A percentile compares a stretch with the other conserved stretches of the same genome.
Evolutionary conservation across 2,113 vertebrate species (phyloP).

Genomic region (Bos indicus): DNA sequence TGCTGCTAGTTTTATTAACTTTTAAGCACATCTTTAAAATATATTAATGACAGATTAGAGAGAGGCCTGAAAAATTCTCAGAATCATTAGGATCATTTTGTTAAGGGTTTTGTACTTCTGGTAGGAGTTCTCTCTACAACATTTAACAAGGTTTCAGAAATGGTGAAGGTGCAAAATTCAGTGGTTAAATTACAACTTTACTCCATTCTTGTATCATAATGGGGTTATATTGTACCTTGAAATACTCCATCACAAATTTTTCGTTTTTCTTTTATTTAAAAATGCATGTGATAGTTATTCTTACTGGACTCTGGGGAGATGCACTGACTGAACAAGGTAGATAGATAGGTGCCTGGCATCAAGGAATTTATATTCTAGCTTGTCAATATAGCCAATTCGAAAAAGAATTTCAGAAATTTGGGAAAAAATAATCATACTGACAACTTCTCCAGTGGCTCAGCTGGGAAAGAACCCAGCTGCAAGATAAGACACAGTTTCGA

Average conservation of each 20-base stretch:
- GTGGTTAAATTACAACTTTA: background rate
- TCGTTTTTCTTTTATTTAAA: background rate
- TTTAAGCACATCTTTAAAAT: background rate
- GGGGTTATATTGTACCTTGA: background rate
- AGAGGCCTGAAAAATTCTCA: background rate
- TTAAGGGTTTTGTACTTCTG: background rate
- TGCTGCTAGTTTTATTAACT: background rate
- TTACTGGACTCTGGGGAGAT: background rate
- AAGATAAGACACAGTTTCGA: background rate
- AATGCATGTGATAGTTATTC: background rate
- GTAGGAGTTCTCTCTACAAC: background rate
- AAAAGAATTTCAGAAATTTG: background rate
- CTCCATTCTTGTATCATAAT: background rate
- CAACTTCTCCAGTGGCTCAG: background rate
- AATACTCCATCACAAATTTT: background rate
- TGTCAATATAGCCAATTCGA: background rate
- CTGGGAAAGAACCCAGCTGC: background rate
- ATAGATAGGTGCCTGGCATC: background rate
- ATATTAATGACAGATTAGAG: background rate
- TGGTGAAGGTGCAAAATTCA: background rate
- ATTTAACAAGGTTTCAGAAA: background rate
- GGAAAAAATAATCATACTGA: background rate
- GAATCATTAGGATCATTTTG: background rate
- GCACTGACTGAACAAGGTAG: background rate
- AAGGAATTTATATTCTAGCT: background rate